Evolutionary conservation across 2,888 invertebrate genomes (phyloP), one percentile per base, ranked within the genome.

Genomic region (Hypena proboscidalis): DNA sequence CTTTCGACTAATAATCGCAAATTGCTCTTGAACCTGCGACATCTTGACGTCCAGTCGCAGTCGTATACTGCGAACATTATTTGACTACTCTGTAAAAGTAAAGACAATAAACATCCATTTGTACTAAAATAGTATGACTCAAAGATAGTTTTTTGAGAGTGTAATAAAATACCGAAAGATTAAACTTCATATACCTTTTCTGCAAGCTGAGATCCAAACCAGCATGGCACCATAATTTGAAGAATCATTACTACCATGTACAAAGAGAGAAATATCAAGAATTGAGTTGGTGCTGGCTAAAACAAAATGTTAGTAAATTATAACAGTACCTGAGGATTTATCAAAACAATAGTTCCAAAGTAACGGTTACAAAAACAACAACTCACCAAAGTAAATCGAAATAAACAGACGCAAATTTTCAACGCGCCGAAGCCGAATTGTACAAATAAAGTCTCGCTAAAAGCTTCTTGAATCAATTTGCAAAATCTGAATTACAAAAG

Each of bases 381-480:
- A 58, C 76, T 74, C 63, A 85, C 86, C 72, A 83, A 53, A 7
- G 82, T 85, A 49, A 85, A 85, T 49, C 83, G 70, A 43, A 81
- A 83, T 1, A 85, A 54, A 20, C 80, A 79, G 39, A 83, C 74
- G 44, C 87, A 88, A 34, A 86, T 78, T 11, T 82, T 74, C 38
- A 73, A 74, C 1, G 85, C 81, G 0, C 82, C 76, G 44, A 81
- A 64, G 38, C 77, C 63, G 25, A 85, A 81, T 47, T 84, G 77
- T 8, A 77, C 53, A 59, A 87, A 84, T 15, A 87, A 32, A 4
- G 77, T 70, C 5, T 70, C 43, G 29, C 79, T 77, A 23, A 86
- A 87, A 2, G 74, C 66, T 5, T 77, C 54, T 59, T 86, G 68
- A 20, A 83, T 62, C 21, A 80, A 54, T 17, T 51, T 26, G 49